Conservation (phyloP, 2,113 vertebrate genomes). For the Phrynocephalus versicolor region DNA sequence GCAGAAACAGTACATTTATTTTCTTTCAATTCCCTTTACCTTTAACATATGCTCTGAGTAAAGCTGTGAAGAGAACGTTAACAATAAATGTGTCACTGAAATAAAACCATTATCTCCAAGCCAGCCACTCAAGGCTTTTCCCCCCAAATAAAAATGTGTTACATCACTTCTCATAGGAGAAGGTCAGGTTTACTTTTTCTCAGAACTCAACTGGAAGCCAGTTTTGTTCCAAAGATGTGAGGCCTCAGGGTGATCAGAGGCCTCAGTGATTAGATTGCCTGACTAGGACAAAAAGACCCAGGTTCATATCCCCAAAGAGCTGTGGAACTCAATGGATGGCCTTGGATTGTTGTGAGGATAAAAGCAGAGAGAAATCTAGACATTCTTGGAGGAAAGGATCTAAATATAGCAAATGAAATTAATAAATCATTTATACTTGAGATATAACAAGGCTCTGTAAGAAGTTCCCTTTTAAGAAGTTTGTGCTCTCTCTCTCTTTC, state of each 20-base stretch:
- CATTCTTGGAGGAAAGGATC: no score
- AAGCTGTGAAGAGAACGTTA: background rate
- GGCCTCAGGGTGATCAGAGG: no score
- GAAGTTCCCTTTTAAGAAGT: background rate
- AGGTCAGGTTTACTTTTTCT: background rate
- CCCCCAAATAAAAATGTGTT: background rate
- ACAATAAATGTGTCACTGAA: background rate
- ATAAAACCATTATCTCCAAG: background rate
- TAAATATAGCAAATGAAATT: no score
- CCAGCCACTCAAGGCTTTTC: background rate
- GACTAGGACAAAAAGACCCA: no score
- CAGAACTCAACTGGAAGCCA: background rate
- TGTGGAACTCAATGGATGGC: no score
- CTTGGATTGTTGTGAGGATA: no score
- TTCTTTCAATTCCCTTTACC: background rate
- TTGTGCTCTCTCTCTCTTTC: background rate
- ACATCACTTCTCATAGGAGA: background rate
- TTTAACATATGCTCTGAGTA: background rate
- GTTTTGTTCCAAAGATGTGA: background rate
- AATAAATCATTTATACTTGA: background rate
- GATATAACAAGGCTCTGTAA: background rate
- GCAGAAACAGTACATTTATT: background rate
- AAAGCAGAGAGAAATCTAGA: no score
- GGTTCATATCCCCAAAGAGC: no score
- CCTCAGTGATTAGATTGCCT: no score